Base-by-base conservation (phyloP, 2,888 invertebrate species). In the Cyclophora punctaria region DNA sequence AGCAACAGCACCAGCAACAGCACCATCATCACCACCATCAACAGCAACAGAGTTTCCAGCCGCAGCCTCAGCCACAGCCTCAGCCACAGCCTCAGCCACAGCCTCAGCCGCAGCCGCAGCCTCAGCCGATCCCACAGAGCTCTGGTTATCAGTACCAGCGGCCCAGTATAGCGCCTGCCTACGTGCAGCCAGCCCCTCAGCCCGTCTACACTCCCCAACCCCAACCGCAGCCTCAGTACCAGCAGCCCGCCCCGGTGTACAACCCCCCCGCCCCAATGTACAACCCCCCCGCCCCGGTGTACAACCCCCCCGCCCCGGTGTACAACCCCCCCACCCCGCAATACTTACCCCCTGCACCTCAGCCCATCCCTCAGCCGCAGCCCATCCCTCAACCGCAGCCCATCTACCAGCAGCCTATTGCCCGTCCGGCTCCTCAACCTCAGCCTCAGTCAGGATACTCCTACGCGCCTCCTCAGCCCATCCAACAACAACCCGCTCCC, bases 81-180 rank as follows among this genome's bases (percentile, higher is more conserved):
- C 59, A 55, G 5, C 59, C 57, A 5, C 59, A 46, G n/a, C 53
- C n/a, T n/a, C n/a, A n/a, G n/a, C n/a, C 56, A 5, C 58, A 58
- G 5, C 63, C 59, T 6, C 57, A 62, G 35, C 60, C 59, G 48
- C 55, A 51, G 42, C 62, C 64, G 35, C 66, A 64, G 37, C 65
- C 64, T 6, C 71, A 62, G 35, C 64, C 63, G 3, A 49, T 53
- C 57, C 56, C 52, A 6, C 56, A 62, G 5, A 68, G 68, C 50
- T 54, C 51, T 5, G 76, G 77, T 6, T 77, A 77, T 59, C 66
- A 71, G 45, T 76, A 75, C 49, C 72, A 64, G 46, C 71, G 66
- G 44, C 78, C 76, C 5, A 20, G 20, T 20, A 20, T 20, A 20
- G 4, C 4, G 37, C 37, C 37, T 0, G 68, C 49, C 35, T 68